Conservation (phyloP, 2,113 vertebrate species). For the Elachura formosa region DNA sequence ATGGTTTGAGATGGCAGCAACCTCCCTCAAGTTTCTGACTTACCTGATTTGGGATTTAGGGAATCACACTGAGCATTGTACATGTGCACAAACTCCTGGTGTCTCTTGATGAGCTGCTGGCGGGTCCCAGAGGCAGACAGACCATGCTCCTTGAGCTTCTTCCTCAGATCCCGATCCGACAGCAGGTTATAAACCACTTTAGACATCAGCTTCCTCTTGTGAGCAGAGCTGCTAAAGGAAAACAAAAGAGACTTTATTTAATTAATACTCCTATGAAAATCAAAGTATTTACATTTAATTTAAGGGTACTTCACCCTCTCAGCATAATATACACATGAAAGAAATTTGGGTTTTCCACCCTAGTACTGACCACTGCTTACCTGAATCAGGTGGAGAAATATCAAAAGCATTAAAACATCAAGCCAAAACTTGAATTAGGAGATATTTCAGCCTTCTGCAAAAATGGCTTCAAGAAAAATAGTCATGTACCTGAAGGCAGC, state of each 20-base stretch:
- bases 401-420: not conserved
- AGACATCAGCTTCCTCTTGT: constrained; percentile 75
- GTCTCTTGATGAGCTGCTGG: constrained; percentile 84
- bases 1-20: rapidly evolving
- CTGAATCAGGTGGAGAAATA: not conserved
- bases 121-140: constrained; percentile 80
- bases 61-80: constrained; percentile 93
- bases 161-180: constrained; percentile 83
- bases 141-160: constrained; percentile 80
- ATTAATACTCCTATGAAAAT: not conserved
- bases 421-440: not conserved
- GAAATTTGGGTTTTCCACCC: not conserved
- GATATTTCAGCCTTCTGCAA: not conserved
- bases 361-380: not conserved
- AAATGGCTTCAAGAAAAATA: not conserved
- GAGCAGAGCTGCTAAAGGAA: constrained; percentile 67
- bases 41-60: constrained; percentile 86
- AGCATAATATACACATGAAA: not conserved
- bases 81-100: constrained; percentile 85
- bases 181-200: constrained; percentile 92
- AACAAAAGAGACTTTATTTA: not conserved
- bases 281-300: not conserved
- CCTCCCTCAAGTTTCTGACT: not conserved
- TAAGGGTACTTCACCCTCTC: not conserved
- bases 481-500: not conserved